These are phyloP conservation scores for Andinoacara biseriatus DNA, from an alignment of 2,113 vertebrate genomes.

Conservation along the genomic window DNA sequence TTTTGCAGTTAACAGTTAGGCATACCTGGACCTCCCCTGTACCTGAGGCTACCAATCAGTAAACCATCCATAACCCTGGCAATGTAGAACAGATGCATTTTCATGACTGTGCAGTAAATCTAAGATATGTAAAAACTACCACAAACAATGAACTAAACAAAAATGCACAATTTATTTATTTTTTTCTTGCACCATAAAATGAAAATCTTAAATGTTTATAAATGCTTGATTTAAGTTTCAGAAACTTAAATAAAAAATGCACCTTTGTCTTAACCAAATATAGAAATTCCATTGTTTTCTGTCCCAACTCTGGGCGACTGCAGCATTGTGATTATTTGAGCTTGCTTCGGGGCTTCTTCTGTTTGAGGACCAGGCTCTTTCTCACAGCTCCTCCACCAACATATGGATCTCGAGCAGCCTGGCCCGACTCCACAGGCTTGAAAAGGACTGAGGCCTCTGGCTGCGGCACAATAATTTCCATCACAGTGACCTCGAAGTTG, in stretches of 20 bases:
- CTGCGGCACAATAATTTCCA: constrained; percentile 21
- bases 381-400: constrained; percentile 16
- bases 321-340: neutral
- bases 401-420: constrained; percentile 16
- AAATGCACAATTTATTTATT: rapidly evolving
- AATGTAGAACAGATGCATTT: neutral
- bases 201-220: too few species aligned
- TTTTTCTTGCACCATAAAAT: neutral
- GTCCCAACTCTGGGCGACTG: constrained; percentile 10
- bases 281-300: neutral
- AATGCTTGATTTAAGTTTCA: neutral
- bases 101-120: neutral
- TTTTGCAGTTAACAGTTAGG: neutral
- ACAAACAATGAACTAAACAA: neutral
- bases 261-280: neutral
- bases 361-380: neutral
- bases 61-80: neutral
- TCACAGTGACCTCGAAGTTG: constrained; percentile 12
- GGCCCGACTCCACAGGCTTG: constrained; percentile 24
- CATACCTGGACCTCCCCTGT: neutral
- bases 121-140: neutral
- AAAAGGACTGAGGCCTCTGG: constrained; percentile 30
- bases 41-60: neutral
- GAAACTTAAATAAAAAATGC: neutral
- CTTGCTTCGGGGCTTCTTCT: neutral